Evolutionary conservation across 2,113 vertebrate species (phyloP), one percentile per base, ranked within the genome.

Genomic region (Ptychochromis oligacanthus): DNA sequence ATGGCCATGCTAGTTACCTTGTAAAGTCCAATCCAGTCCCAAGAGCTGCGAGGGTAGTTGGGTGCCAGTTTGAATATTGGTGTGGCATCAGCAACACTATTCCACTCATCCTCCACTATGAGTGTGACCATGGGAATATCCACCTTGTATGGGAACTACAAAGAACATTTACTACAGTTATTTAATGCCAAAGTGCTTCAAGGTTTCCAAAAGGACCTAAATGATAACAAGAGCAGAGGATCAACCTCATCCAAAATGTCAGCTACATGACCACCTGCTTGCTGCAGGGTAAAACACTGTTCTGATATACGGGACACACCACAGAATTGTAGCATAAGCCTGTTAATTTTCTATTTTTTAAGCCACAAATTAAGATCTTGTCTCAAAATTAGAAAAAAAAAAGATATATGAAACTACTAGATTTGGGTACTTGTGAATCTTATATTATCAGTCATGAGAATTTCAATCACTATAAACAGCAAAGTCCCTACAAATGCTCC

Each of bases 1-100:
- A 13, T 64, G 1, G 14, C 26, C 7, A n/a, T 2, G 24, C 11
- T 12, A 1, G 40, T 94, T 92, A 99, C 98, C 97, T 96, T 96
- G 91, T 98, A 99, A 67, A 99, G 96, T 81, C 97, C 98, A n/a
- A 99, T 98, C 98, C 98, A 99, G 95, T 99, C 98, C 97, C 98
- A 99, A 85, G 98, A 97, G 91, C 97, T 99, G 86, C 97, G 97
- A 62, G 97, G 91, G 59, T 96, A 98, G 85, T 92, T 95, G 1
- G 95, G 93, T 3, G 96, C 93, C 90, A 96, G 80, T 88, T 93
- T 96, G 91, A 98, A 98, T 83, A 88, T 95, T 74, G 95, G 95
- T 84, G 94, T 89, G 0, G 98, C 98, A 84, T 99, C 98, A 58
- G 96, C 96, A 0, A 97, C 90, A 76, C 95, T 95, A 28, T 93